A percentile compares a stretch with the other conserved stretches of the same genome.
Evolutionary conservation across 2,113 vertebrate genomes (phyloP).

Genomic region (Aegithalos caudatus): DNA sequence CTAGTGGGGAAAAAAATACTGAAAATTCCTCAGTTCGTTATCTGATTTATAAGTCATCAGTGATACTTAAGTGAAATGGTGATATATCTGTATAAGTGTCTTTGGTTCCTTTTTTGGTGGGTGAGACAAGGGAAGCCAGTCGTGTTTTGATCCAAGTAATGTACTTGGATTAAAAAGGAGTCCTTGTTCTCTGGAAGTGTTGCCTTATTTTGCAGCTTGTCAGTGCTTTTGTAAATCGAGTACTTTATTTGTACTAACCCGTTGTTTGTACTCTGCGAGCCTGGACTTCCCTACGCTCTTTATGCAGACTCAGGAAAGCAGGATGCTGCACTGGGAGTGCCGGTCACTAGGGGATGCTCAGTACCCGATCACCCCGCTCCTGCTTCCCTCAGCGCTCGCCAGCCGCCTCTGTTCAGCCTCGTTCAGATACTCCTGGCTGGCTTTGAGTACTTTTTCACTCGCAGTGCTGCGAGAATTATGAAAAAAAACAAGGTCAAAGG

Average conservation of each 20-base stretch:
- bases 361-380: background rate
- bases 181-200: background rate
- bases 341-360: conserved; percentile 58
- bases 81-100: background rate
- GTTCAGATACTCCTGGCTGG: background rate
- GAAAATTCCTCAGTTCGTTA: fast-evolving
- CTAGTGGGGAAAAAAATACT: background rate
- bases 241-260: background rate
- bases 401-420: background rate
- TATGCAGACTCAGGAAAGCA: background rate
- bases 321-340: background rate
- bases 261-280: background rate
- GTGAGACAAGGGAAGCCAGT: background rate
- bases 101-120: background rate
- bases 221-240: background rate
- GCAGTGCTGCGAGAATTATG: background rate
- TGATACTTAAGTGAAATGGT: background rate
- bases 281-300: background rate
- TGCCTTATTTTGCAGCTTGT: background rate
- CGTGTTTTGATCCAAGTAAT: background rate
- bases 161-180: background rate
- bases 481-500: background rate
- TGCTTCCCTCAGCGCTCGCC: background rate
- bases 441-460: background rate
- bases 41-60: background rate